These are phyloP conservation scores for Galendromus occidentalis DNA, from an alignment of 1,140 invertebrate genomes.

Conservation along the genomic window DNA sequence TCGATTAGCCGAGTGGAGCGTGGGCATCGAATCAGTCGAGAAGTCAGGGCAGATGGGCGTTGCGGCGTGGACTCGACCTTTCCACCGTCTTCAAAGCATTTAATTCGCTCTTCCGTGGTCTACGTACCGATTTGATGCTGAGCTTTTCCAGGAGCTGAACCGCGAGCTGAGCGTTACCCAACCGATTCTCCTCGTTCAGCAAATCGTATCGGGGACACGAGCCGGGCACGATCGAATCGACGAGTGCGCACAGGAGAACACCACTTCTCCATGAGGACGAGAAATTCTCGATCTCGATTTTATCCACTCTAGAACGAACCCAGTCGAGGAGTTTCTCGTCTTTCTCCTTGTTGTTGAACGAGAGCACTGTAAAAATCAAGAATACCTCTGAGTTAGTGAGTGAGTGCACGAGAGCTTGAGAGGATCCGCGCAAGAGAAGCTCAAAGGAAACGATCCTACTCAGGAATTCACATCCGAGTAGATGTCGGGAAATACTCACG, in stretches of 20 bases:
- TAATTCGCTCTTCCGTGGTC: neutral
- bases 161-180: conserved; percentile 27
- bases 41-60: too few species aligned
- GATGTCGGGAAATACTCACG: neutral
- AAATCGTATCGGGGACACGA: conserved; percentile 26
- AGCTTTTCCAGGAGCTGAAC: conserved; percentile 25
- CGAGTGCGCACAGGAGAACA: conserved; percentile 25
- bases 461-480: neutral
- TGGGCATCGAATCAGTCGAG: too few species aligned
- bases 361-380: neutral
- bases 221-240: conserved; percentile 27
- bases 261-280: conserved; percentile 27
- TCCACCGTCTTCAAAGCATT: too few species aligned
- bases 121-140: conserved; percentile 24
- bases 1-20: too few species aligned
- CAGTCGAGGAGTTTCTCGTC: neutral
- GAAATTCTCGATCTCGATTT: conserved; percentile 22
- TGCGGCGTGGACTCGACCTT: too few species aligned
- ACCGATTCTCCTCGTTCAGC: conserved; percentile 25
- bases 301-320: neutral
- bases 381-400: too few species aligned
- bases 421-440: neutral
- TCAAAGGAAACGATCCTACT: neutral
- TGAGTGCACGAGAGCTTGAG: neutral
- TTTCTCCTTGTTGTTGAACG: neutral